Conservation (phyloP, 2,113 vertebrate genomes). For the Zootoca vivipara region DNA sequence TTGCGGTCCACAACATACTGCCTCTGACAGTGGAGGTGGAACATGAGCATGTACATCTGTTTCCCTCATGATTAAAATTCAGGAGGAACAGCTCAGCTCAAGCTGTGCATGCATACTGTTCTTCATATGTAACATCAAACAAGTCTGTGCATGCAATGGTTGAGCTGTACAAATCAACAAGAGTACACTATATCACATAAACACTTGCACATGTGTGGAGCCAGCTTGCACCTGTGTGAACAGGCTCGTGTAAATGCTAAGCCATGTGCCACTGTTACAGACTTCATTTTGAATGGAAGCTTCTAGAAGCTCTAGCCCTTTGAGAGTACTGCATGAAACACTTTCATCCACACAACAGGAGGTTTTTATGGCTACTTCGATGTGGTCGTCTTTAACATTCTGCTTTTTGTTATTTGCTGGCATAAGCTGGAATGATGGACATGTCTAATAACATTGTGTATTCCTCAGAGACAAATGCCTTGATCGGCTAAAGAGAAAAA, state of each 20-base stretch:
- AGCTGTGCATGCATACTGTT: no score
- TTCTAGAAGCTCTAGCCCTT: background rate
- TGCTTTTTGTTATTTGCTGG: constrained; percentile 1
- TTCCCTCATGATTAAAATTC: no score
- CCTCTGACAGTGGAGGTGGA: no score
- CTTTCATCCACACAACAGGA: background rate
- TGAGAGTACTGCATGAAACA: background rate
- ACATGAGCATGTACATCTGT: no score
- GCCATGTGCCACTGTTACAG: background rate
- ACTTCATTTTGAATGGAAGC: background rate
- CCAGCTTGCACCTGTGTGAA: background rate
- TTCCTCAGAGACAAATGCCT: background rate
- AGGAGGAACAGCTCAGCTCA: no score
- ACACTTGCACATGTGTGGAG: no score
- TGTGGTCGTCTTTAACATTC: background rate
- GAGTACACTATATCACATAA: no score
- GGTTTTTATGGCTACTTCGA: background rate
- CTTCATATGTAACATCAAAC: no score
- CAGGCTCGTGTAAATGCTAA: background rate
- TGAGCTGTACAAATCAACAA: no score
- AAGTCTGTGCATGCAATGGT: no score
- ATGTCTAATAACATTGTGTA: background rate
- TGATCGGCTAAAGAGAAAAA: background rate
- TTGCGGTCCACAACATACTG: no score
- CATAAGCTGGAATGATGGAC: constrained; percentile 3